Conservation (phyloP, 1,140 invertebrate genomes). For the Asobara japonica region DNA sequence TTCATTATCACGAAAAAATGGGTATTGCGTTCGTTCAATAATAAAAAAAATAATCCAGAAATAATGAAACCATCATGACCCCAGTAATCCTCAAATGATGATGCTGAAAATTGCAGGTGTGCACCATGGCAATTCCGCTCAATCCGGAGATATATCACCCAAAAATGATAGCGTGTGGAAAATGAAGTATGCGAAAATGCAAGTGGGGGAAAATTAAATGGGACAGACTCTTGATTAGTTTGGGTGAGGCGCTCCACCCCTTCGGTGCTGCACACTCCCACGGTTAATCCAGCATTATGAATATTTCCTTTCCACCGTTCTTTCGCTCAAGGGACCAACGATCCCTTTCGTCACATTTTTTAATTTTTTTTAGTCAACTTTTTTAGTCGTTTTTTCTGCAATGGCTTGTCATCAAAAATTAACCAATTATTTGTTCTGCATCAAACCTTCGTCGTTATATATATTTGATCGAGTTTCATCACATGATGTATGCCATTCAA, state of each 20-base stretch:
- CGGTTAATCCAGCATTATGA: constrained; percentile 57
- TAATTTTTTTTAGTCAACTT: background rate
- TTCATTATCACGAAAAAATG: background rate
- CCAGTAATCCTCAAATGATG: too few species aligned
- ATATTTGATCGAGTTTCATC: background rate
- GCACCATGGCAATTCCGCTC: background rate
- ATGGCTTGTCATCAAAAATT: too few species aligned
- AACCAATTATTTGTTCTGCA: background rate
- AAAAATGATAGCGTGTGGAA: constrained; percentile 13
- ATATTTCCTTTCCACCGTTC: constrained; percentile 47
- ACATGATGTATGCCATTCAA: too few species aligned
- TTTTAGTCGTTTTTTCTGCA: background rate
- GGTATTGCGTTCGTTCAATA: too few species aligned
- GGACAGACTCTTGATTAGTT: constrained; percentile 55
- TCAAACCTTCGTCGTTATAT: background rate
- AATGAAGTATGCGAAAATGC: constrained; percentile 36
- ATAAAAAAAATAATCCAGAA: too few species aligned
- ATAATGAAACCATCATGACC: too few species aligned
- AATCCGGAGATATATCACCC: background rate
- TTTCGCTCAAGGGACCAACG: background rate
- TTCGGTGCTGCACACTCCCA: constrained; percentile 36
- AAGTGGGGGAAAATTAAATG: constrained; percentile 52
- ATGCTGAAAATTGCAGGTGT: background rate
- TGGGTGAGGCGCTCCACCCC: constrained; percentile 42
- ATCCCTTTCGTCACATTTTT: background rate